Percentiles rank a stretch among this genome's conserved stretches.
Evolutionary conservation across 1,140 invertebrate genomes (phyloP).

Genomic region (Rhyacophila brunnea): DNA sequence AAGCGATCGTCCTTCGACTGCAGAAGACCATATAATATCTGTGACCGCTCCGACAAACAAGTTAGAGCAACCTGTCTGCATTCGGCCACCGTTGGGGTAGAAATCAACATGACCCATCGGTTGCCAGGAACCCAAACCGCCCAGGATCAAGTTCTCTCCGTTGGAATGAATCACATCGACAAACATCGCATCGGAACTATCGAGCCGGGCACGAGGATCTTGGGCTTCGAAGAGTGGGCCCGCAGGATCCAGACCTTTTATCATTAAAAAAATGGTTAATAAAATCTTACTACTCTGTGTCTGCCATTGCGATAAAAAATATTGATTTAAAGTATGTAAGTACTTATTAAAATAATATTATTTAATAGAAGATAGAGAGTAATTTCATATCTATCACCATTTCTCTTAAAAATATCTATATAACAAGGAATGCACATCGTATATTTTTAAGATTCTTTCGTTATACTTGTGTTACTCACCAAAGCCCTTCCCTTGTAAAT

Average conservation of each 20-base stretch:
- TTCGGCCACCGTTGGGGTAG: slow-evolving; percentile 86
- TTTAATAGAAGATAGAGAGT: no score
- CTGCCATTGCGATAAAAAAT: no score
- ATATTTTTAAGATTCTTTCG: no score
- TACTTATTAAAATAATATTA: no score
- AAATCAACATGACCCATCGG: slow-evolving; percentile 91
- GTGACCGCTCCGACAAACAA: slow-evolving; percentile 88
- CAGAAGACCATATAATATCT: slow-evolving; percentile 82
- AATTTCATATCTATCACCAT: no score
- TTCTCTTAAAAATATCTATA: no score
- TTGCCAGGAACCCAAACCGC: slow-evolving; percentile 80
- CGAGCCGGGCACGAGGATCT: slow-evolving; percentile 75
- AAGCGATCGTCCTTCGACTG: slow-evolving; percentile 81
- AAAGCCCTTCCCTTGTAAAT: no score
- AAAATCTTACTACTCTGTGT: no score
- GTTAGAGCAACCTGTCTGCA: slow-evolving; percentile 83
- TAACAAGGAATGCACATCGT: no score
- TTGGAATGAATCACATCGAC: slow-evolving; percentile 96
- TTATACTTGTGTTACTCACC: no score
- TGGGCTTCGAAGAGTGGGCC: slow-evolving; percentile 88
- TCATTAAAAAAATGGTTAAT: no score
- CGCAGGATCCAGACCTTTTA: slow-evolving; percentile 81
- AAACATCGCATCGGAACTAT: slow-evolving; percentile 82
- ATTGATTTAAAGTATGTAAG: no score
- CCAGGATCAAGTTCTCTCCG: slow-evolving; percentile 82